phyloP scores from a whole-genome alignment of 2,113 vertebrate species.

The Psammodynastes pulverulentus region DNA sequence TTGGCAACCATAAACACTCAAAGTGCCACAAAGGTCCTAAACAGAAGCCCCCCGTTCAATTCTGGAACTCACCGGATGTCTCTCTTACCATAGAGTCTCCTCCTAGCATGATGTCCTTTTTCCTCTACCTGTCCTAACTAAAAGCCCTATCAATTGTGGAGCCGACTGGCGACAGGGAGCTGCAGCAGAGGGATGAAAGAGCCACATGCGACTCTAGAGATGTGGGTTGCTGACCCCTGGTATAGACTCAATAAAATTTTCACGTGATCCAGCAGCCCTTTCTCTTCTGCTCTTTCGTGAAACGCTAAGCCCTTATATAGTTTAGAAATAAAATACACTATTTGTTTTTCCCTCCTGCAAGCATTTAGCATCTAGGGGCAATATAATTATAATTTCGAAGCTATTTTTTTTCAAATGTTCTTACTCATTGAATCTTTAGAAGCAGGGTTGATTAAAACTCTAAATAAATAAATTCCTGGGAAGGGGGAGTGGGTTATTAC shows the following conservation, averaged over 20 bases:
- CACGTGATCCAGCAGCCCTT: not conserved
- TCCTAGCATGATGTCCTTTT: too few species aligned
- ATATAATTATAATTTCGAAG: not conserved
- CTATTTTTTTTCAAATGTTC: not conserved
- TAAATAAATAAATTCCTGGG: slow-evolving; percentile 7
- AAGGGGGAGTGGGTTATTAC: slow-evolving; percentile 30
- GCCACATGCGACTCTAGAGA: too few species aligned
- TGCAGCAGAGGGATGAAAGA: too few species aligned
- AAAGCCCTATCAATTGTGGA: too few species aligned
- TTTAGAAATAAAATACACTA: not conserved
- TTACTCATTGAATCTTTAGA: not conserved
- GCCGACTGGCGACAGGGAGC: too few species aligned
- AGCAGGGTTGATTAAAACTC: slow-evolving; percentile 20
- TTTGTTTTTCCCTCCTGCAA: not conserved
- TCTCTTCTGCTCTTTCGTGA: not conserved
- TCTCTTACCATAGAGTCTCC: too few species aligned
- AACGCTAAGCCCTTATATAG: not conserved
- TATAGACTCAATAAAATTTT: not conserved
- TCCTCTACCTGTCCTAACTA: too few species aligned
- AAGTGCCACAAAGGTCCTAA: too few species aligned
- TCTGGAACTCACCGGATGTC: too few species aligned
- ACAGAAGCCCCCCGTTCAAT: too few species aligned
- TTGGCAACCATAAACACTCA: too few species aligned
- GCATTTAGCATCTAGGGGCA: not conserved
- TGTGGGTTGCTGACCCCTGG: too few species aligned